Evolutionary conservation across 92 coral and sea anemone genomes (phyloP), one percentile per base, ranked within the genome.

Genomic region (Virgularia gustaviana): DNA sequence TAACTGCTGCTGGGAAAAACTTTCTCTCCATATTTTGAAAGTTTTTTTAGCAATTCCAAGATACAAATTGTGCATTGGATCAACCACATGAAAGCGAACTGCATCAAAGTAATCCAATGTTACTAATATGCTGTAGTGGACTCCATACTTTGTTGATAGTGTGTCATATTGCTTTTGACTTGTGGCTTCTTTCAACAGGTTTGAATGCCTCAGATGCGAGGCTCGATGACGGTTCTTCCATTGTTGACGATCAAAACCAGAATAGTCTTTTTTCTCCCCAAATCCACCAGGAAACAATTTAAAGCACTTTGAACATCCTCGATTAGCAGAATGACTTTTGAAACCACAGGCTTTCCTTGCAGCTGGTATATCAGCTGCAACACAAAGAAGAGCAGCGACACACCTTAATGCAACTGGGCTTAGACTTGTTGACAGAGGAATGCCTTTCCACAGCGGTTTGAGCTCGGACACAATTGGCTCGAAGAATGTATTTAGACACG

Each of bases 301-400:
- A n/a, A n/a, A n/a, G n/a, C n/a, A n/a, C n/a, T n/a, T n/a, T n/a
- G n/a, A n/a, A n/a, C n/a, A n/a, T n/a, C n/a, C n/a, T n/a, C n/a
- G n/a, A n/a, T n/a, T n/a, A n/a, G n/a, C n/a, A n/a, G n/a, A n/a
- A n/a, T n/a, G n/a, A n/a, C n/a, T n/a, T n/a, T n/a, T n/a, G n/a
- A n/a, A n/a, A n/a, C 58, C 58, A 52, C 55, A 47, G 3, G 55
- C 55, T 25, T 47, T 47, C 55, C 55, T 15, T 47, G 55, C 55
- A 8, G 73, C 57, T 28, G 73, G 73, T 20, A 65, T 65, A 32
- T 43, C 57, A 43, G 73, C 73, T 16, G 78, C 78, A 72, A 56
- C 54, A 39, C 78, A 73, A 2, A 73, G 15, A 4, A 73, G 47
- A 27, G 79, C 79, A 32, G 71, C 79, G 43, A 74, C 36, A 43